Base-by-base conservation (phyloP, 2,888 invertebrate species). In the Marasmarcha lunaedactyla region DNA sequence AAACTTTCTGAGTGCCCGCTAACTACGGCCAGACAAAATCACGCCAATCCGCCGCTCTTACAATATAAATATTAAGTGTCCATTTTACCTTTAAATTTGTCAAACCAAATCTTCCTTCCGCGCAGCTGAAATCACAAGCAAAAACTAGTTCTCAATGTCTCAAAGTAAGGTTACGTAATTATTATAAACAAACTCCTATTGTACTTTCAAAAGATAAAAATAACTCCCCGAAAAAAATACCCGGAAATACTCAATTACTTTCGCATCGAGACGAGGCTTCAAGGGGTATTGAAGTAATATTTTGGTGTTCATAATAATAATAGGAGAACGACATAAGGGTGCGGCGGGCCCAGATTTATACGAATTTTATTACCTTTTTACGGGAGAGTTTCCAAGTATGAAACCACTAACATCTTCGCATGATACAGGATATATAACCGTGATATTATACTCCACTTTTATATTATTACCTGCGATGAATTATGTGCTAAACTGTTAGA, bases 361-460 rank as follows among this genome's bases (percentile, higher is more conserved):
- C 59, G 57, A 58, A 64, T 81, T 81, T 81, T 81, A 81, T 79
- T 79, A 77, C 81, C 69, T 77, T 79, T 81, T 78, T 77, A 77
- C 71, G 78, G 66, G 62, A 52, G 55, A 54, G 63, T 63, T 58
- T 57, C 57, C 57, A 54, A 54, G 54, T 55, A 53, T 50, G 53
- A 54, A 46, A 53, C 46, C 55, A 53, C 62, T 62, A 64, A 64
- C 64, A 66, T 57, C 59, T 57, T 57, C 56, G 56, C 50, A 55
- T 57, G 63, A 61, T 69, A 68, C 63, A 65, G 64, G 59, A 57
- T 52, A 49, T 50, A 33, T 41, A 14, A 39, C 30, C 6, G 6
- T 11, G 11, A 9, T n/a, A n/a, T 30, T 30, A n/a, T 30, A n/a
- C n/a, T 37, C 36, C 33, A 36, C 26, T 20, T 35, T 40, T 40